phyloP scores from a whole-genome alignment of 92 coral and sea anemone genomes.

The Bergia puertoricense region DNA sequence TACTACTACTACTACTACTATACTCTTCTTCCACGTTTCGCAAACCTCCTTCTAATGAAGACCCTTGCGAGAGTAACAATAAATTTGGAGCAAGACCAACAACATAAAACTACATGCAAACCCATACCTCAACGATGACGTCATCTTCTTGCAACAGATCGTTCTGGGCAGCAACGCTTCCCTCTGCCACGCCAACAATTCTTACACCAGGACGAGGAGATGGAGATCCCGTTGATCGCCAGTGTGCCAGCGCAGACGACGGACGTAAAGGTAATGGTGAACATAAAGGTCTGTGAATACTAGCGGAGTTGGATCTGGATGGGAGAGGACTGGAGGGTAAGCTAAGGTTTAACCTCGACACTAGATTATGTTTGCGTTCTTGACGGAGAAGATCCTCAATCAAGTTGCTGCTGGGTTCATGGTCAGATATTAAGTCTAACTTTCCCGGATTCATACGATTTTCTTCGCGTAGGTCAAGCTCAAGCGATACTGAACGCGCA shows the following conservation, averaged over 20 bases:
- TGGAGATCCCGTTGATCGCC: slow-evolving; percentile 67
- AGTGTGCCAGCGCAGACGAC: slow-evolving; percentile 67
- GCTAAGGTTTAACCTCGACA: slow-evolving; percentile 36
- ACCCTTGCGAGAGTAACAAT: too few relatives aligned
- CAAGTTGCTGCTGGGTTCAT: not conserved
- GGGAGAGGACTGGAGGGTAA: slow-evolving; percentile 44
- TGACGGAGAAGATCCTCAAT: slow-evolving; percentile 44
- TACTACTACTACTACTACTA: too few relatives aligned
- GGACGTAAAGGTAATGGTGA: slow-evolving; percentile 53
- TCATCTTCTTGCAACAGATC: slow-evolving; percentile 61
- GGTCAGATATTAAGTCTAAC: not conserved
- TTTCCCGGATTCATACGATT: not conserved
- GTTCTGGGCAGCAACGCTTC: slow-evolving; percentile 65
- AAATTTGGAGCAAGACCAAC: not conserved
- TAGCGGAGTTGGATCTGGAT: slow-evolving; percentile 50
- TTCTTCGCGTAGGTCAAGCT: slow-evolving; percentile 25
- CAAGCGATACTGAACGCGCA: slow-evolving; percentile 42
- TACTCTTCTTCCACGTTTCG: too few relatives aligned
- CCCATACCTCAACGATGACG: slow-evolving; percentile 78
- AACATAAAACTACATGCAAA: too few relatives aligned
- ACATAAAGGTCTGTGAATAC: slow-evolving; percentile 13
- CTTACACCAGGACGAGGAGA: slow-evolving; percentile 79
- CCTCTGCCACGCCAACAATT: slow-evolving; percentile 75
- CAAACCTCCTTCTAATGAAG: too few relatives aligned
- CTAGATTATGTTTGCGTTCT: slow-evolving; percentile 44